Evolutionary conservation across 2,113 vertebrate genomes (phyloP).

Genomic region (Microtus oregoni): DNA sequence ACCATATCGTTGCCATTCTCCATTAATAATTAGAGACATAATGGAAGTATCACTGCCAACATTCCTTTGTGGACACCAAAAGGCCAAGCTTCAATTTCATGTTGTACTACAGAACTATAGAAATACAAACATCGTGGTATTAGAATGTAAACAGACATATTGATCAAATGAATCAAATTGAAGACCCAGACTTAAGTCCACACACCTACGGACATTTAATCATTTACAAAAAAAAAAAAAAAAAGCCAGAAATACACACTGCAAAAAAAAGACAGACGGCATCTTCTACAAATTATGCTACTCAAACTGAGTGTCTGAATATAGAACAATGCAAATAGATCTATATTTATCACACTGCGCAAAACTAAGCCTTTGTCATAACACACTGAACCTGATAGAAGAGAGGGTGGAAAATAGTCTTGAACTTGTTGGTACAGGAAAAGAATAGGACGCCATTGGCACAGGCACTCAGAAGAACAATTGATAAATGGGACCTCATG

Average conservation of each 20-base stretch:
- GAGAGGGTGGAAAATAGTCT: not conserved
- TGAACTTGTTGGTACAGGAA: not conserved
- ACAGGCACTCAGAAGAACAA: not conserved
- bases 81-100: not conserved
- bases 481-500: not conserved
- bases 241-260: not conserved
- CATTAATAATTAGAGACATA: not conserved
- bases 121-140: not conserved
- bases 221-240: not conserved
- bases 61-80: too few relatives aligned
- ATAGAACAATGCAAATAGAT: not conserved
- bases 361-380: not conserved
- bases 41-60: not conserved
- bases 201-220: not conserved
- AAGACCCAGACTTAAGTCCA: not conserved
- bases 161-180: not conserved
- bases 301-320: not conserved
- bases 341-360: not conserved
- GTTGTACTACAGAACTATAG: not conserved
- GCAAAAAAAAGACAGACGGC: not conserved
- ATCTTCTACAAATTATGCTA: not conserved
- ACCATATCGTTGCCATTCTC: not conserved
- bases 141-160: not conserved
- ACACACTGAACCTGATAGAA: not conserved
- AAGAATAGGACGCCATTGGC: not conserved